A percentile compares a stretch with the other conserved stretches of the same genome.
Conservation (phyloP, 2,113 vertebrate genomes). For the Ceuthmochares aereus region DNA sequence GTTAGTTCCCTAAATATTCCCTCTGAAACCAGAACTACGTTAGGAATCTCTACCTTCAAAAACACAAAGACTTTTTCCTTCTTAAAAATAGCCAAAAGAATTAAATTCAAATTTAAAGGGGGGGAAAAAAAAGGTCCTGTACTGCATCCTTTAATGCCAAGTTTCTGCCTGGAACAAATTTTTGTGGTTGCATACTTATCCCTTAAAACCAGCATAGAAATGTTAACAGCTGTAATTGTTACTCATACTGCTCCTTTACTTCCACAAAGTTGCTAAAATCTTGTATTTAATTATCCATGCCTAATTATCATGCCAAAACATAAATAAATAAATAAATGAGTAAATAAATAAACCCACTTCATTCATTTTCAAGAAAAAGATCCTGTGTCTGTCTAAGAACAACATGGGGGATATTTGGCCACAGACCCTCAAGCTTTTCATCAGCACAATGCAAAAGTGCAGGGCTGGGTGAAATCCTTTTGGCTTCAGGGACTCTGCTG, state of each 20-base stretch:
- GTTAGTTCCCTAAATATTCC: not conserved
- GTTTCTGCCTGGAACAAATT: slow-evolving; percentile 52
- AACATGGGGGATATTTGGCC: not conserved
- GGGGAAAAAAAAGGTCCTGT: not conserved
- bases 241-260: not conserved
- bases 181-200: slow-evolving; percentile 50
- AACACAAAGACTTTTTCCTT: not conserved
- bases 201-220: slow-evolving; percentile 41
- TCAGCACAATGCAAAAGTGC: not conserved
- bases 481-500: not conserved
- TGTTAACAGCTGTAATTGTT: slow-evolving; percentile 27
- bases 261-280: slow-evolving; percentile 23
- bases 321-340: not conserved
- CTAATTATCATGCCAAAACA: slow-evolving; percentile 32
- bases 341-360: not conserved
- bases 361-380: not conserved
- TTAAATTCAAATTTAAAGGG: not conserved
- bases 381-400: not conserved
- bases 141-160: slow-evolving; percentile 32
- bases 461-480: not conserved
- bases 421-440: not conserved
- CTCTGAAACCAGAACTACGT: slow-evolving; percentile 26
- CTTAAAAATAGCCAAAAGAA: slow-evolving; percentile 14
- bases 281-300: slow-evolving; percentile 3
- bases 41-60: slow-evolving; percentile 37